Percentiles rank a stretch among this genome's conserved stretches.
phyloP scores from a whole-genome alignment of 1,140 invertebrate genomes.

The Aphelenchoides fujianensis region DNA sequence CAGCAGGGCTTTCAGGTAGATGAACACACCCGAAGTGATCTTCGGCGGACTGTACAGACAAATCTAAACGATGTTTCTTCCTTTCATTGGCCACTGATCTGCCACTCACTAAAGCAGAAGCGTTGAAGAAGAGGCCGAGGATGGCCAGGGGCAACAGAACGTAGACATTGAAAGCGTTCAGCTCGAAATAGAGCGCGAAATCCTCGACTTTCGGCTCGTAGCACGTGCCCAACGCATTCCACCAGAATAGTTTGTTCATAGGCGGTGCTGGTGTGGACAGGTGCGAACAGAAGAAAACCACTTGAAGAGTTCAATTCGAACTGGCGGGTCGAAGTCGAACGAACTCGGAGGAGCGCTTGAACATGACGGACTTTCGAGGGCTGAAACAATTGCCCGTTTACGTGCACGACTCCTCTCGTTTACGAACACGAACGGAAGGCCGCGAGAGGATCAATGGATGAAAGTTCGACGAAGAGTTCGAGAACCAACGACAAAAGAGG shows the following conservation, averaged over 20 bases:
- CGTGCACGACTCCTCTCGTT: no score
- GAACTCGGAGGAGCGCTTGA: neutral
- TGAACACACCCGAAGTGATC: constrained; percentile 61
- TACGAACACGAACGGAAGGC: no score
- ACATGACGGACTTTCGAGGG: neutral
- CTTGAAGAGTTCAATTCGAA: neutral
- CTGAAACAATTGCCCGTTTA: no score
- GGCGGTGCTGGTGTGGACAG: neutral
- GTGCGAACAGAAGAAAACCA: neutral
- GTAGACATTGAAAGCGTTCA: constrained; percentile 50
- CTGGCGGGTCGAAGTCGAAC: neutral
- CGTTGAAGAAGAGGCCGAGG: constrained; percentile 56
- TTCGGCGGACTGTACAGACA: constrained; percentile 60
- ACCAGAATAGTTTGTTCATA: neutral
- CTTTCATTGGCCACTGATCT: neutral
- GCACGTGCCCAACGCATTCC: neutral
- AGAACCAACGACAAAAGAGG: no score
- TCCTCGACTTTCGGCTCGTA: constrained; percentile 61
- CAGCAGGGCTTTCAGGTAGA: constrained; percentile 59
- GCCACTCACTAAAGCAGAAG: constrained; percentile 50
- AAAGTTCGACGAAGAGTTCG: no score
- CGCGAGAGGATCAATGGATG: no score
- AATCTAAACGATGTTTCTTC: constrained; percentile 54
- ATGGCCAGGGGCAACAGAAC: constrained; percentile 54
- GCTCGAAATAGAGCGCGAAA: constrained; percentile 55